Conservation (phyloP, 1,140 invertebrate genomes). For the Tetramorium alpestre region DNA sequence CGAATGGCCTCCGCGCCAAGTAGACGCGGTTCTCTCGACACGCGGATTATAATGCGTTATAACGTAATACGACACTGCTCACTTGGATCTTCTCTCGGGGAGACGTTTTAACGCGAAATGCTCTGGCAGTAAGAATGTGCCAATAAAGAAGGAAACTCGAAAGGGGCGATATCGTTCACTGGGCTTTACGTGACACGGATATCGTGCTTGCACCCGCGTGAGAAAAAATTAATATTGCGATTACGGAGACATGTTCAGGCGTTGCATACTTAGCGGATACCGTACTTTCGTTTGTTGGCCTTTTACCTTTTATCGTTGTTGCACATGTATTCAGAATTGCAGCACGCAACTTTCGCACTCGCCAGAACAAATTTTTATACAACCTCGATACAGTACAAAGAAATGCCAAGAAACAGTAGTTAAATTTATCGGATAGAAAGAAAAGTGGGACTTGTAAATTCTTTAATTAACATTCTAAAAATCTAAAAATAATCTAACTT, state of each 20-base stretch:
- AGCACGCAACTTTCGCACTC: constrained; percentile 5
- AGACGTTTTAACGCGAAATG: background rate
- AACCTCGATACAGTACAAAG: background rate
- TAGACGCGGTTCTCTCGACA: background rate
- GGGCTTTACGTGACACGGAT: background rate
- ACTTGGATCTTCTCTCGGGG: background rate
- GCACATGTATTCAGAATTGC: background rate
- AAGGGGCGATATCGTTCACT: background rate
- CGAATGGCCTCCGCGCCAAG: background rate
- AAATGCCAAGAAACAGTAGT: background rate
- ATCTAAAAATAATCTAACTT: background rate
- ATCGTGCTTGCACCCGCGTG: background rate
- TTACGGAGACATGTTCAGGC: constrained; percentile 19
- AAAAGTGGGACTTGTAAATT: background rate
- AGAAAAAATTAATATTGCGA: constrained; percentile 1
- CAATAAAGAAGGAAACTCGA: background rate
- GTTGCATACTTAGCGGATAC: background rate
- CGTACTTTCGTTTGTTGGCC: constrained; percentile 45
- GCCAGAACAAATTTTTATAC: background rate
- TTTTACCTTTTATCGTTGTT: constrained; percentile 4
- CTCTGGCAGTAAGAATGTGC: background rate
- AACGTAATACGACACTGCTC: background rate
- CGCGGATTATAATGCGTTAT: background rate
- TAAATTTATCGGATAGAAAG: background rate
- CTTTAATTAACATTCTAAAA: background rate